Percentiles rank a stretch among this genome's conserved stretches.
Evolutionary conservation across 2,888 invertebrate genomes (phyloP).

Genomic region (Dasypolia templi): DNA sequence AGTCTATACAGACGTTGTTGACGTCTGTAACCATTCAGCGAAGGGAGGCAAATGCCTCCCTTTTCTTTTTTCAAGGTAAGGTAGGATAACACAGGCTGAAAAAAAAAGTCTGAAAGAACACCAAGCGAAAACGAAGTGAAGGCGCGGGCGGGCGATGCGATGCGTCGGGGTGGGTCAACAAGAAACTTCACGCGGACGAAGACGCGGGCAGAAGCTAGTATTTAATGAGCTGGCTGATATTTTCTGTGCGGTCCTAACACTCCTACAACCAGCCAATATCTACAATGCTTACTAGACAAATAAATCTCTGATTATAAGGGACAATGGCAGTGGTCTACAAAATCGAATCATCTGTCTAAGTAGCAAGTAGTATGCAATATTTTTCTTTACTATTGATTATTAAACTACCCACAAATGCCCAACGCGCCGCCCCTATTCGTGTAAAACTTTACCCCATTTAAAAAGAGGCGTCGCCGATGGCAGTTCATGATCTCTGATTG

Average conservation of each 20-base stretch:
- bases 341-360: neutral
- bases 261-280: neutral
- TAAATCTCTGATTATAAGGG: neutral
- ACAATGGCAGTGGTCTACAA: neutral
- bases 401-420: slow-evolving; percentile 22
- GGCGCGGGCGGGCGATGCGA: no score
- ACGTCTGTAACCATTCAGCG: neutral
- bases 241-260: neutral
- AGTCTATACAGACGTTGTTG: neutral
- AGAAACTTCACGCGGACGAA: no score
- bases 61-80: no score
- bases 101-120: no score
- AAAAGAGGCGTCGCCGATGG: slow-evolving; percentile 73
- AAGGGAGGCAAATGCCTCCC: no score
- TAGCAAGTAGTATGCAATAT: no score
- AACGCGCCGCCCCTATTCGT: slow-evolving; percentile 24
- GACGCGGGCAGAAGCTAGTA: no score
- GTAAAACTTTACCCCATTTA: slow-evolving; percentile 48
- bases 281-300: neutral
- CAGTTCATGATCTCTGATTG: slow-evolving; percentile 56
- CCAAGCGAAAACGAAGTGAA: no score
- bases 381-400: slow-evolving; percentile 1
- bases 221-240: no score
- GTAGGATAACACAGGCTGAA: no score
- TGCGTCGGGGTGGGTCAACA: no score